Evolutionary conservation across 2,113 vertebrate species (phyloP), one percentile per base, ranked within the genome.

Genomic region (Ochotona princeps): DNA sequence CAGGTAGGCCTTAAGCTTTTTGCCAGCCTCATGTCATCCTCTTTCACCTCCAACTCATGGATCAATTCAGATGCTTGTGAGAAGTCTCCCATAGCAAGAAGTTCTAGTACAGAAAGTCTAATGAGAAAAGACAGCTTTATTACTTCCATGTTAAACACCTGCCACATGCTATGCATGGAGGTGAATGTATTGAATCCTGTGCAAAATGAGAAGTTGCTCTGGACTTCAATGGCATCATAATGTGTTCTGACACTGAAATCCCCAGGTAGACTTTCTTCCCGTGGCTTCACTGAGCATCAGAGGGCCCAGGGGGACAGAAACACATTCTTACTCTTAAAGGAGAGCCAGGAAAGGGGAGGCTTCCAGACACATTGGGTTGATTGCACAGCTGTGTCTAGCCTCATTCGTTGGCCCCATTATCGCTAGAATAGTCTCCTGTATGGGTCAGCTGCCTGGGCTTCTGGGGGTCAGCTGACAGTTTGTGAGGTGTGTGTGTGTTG

Each of bases 71-170:
- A 32, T 26, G 75, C 51, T 61, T 23, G 14, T 49, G 61, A 80
- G 60, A 93, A 38, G 2, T 76, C 57, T 79, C 63, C 66, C 30
- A 54, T 1, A 73, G 63, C 44, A 35, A 87, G 78, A 87, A 51
- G 25, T 54, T 21, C n/a, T 57, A 28, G 8, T 14, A 7, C 15
- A 79, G 69, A 44, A 93, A 38, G 66, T 92, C 91, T 89, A 74
- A 93, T 32, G 82, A 93, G 78, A 92, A 92, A 66, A 15, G 73
- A 89, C 49, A 70, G 66, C 82, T 89, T 89, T 87, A 61, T 87
- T 76, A 63, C 26, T 18, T 91, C 38, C 67, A 51, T 82, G 65
- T 70, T 79, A 89, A 96, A 75, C 67, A 74, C 51, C 57, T 11
- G 57, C 82, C 74, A 28, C 51, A 25, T 0, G 28, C 20, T 57